Conservation (phyloP, 2,113 vertebrate genomes). For the Leiothrix lutea region DNA sequence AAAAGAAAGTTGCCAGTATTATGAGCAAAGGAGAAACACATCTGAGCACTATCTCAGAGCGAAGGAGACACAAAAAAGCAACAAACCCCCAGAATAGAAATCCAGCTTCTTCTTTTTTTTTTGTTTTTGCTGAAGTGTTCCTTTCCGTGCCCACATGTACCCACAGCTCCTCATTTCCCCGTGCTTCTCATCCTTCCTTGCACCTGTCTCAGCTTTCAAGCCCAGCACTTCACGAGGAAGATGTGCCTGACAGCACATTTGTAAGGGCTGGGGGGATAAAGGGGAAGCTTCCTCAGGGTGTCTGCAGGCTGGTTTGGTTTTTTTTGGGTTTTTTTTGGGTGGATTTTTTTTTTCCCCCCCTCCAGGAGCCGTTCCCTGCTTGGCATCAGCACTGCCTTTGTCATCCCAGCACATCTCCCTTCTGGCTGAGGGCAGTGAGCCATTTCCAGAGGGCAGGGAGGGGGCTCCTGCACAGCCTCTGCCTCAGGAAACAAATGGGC, state of each 20-base stretch:
- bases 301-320: background rate
- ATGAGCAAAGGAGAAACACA: background rate
- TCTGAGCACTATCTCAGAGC: background rate
- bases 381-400: background rate
- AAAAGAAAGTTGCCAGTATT: background rate
- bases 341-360: background rate
- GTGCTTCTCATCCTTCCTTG: slow-evolving; percentile 42
- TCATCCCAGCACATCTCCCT: accelerated
- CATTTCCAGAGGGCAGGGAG: background rate
- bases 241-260: slow-evolving; percentile 34
- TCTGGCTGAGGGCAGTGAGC: slow-evolving; percentile 12
- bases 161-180: background rate
- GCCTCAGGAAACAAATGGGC: slow-evolving; percentile 16
- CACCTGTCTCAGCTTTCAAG: slow-evolving; percentile 57
- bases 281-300: background rate
- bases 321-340: too few relatives aligned
- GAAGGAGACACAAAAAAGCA: slow-evolving; percentile 31
- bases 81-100: slow-evolving; percentile 34
- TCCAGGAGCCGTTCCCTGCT: background rate
- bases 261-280: background rate
- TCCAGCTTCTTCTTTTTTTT: background rate
- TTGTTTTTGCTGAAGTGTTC: background rate
- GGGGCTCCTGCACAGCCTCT: background rate
- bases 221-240: background rate
- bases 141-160: slow-evolving; percentile 1